These are phyloP conservation scores for Lanistes nyassanus DNA, from an alignment of 1,140 invertebrate genomes.

Conservation along the genomic window DNA sequence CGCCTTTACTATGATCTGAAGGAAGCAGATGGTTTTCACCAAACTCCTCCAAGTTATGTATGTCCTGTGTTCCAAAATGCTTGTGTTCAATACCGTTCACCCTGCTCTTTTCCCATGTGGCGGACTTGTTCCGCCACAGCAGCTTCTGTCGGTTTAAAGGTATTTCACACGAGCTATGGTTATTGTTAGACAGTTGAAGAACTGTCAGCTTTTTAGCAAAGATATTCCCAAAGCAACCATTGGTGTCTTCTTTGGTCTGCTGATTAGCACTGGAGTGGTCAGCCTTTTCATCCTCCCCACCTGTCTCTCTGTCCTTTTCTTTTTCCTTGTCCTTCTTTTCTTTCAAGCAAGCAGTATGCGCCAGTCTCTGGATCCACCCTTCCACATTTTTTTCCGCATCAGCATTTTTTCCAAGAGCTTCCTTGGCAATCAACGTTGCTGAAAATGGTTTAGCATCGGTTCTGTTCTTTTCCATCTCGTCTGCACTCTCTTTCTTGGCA, in stretches of 20 bases:
- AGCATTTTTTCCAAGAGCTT: conserved; percentile 18
- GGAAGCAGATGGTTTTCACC: background rate
- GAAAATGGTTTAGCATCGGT: background rate
- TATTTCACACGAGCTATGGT: background rate
- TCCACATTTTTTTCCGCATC: conserved; percentile 19
- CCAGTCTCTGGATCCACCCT: background rate
- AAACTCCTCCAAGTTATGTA: background rate
- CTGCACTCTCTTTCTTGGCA: no score
- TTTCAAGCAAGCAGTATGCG: background rate
- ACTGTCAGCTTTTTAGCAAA: conserved; percentile 39
- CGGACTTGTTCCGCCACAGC: conserved; percentile 19
- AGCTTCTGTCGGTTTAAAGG: background rate
- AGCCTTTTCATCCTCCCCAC: background rate
- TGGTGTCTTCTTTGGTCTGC: conserved; percentile 26
- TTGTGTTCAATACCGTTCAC: conserved; percentile 2
- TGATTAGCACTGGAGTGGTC: conserved; percentile 15
- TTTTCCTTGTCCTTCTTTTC: conserved; percentile 1
- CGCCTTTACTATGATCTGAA: background rate
- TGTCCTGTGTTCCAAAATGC: conserved; percentile 1
- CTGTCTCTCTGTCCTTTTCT: background rate
- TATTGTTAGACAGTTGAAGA: background rate
- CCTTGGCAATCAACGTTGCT: conserved; percentile 26
- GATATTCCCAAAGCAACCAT: conserved; percentile 42
- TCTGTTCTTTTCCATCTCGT: no score
- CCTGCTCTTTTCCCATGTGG: conserved; percentile 30